These are phyloP conservation scores for Lathamus discolor DNA, from an alignment of 2,113 vertebrate species.

Conservation along the genomic window DNA sequence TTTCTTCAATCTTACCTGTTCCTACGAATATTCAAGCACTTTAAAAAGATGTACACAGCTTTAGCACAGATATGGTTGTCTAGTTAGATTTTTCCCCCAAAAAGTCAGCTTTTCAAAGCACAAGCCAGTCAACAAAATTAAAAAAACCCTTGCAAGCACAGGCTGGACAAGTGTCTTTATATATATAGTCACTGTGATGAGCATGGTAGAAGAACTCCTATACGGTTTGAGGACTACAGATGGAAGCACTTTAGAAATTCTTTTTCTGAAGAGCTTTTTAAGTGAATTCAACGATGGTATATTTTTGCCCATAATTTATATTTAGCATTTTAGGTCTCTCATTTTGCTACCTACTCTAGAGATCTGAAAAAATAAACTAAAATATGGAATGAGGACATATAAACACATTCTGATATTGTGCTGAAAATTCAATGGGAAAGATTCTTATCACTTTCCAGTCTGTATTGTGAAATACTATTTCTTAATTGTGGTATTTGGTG, in stretches of 20 bases:
- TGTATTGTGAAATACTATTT: not conserved
- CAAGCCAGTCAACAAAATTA: not conserved
- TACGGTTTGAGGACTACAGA: not conserved
- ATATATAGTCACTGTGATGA: not conserved
- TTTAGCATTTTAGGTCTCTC: not conserved
- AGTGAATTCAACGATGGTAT: not conserved
- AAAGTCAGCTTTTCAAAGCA: not conserved
- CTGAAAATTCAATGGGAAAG: not conserved
- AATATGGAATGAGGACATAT: not conserved
- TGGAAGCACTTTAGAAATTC: not conserved
- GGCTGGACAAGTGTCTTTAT: not conserved
- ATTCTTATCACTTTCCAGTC: not conserved
- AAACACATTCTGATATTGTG: not conserved
- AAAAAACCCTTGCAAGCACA: not conserved
- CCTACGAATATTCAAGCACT: not conserved
- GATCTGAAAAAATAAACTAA: not conserved
- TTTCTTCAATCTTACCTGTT: not conserved
- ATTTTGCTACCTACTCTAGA: not conserved
- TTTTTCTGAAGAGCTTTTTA: conserved; percentile 1
- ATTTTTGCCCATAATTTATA: not conserved
- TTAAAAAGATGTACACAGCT: not conserved
- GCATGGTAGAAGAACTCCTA: not conserved
- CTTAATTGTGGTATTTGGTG: not conserved
- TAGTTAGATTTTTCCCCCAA: not conserved
- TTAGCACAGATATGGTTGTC: not conserved